These are phyloP conservation scores for Drosophila subobscura DNA, from an alignment of 1,140 invertebrate genomes.

Conservation along the genomic window DNA sequence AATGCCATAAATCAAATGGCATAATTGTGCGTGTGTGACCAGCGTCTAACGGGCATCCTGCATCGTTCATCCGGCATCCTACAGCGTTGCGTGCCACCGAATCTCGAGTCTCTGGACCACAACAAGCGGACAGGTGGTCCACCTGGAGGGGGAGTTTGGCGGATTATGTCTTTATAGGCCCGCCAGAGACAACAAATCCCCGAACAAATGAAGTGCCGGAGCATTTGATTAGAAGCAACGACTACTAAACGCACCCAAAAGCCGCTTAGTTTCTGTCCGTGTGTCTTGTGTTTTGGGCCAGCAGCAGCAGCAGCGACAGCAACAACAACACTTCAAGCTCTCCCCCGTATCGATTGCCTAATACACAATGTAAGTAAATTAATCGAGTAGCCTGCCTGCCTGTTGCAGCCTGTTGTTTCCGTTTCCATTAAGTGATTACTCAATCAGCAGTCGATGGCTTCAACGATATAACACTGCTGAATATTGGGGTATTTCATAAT, in stretches of 20 bases:
- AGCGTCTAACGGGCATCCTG: slow-evolving; percentile 21
- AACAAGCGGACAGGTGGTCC: slow-evolving; percentile 53
- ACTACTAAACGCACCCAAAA: slow-evolving; percentile 29
- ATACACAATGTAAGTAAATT: slow-evolving; percentile 48
- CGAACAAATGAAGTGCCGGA: slow-evolving; percentile 60
- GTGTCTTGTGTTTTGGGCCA: slow-evolving; percentile 19
- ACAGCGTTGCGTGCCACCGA: neutral
- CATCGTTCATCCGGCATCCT: neutral
- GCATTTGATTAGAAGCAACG: slow-evolving; percentile 39
- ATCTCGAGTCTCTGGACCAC: slow-evolving; percentile 11
- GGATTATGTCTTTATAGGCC: slow-evolving; percentile 46
- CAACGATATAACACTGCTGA: neutral
- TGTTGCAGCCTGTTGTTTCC: too few relatives aligned
- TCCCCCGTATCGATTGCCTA: slow-evolving; percentile 31
- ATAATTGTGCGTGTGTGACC: slow-evolving; percentile 67
- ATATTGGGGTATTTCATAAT: slow-evolving; percentile 15
- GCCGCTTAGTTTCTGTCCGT: slow-evolving; percentile 25
- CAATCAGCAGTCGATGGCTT: slow-evolving; percentile 38
- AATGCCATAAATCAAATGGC: slow-evolving; percentile 68
- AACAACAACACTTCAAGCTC: slow-evolving; percentile 20
- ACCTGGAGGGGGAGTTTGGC: neutral
- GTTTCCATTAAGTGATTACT: slow-evolving; percentile 33
- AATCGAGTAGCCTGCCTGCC: slow-evolving; percentile 23
- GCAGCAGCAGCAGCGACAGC: slow-evolving; percentile 10
- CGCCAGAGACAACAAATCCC: slow-evolving; percentile 34